Evolutionary conservation across 1,140 invertebrate species (phyloP), one percentile per base, ranked within the genome.

Genomic region (Danaus melanippus): DNA sequence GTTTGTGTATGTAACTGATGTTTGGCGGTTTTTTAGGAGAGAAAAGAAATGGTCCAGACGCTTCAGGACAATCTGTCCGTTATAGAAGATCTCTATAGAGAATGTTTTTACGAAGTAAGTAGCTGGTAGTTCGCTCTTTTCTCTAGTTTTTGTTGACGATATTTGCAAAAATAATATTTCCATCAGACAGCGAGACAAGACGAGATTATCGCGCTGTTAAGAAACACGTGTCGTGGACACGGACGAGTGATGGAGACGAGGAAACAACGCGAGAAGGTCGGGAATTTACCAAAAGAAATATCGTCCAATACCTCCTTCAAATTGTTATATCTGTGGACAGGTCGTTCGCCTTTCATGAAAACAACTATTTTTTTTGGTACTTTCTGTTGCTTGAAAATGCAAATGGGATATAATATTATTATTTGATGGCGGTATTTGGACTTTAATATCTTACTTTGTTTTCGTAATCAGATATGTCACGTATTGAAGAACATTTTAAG

Each of bases 51-150:
- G 9, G 69, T 82, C 17, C 58, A 51, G n/a, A 71, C 72, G 0
- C 52, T 83, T 32, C 66, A 67, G 43, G 71, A 74, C 53, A 79
- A 80, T 17, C 53, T 83, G 46, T 62, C 70, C 8, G 64, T 80
- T 9, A 76, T 84, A 11, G 72, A 81, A 42, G 75, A 83, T 0
- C 66, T 84, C 7, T 84, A 84, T 51, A 60, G 74, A 50, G 81
- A 84, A 32, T 77, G 78, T 42, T 84, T 84, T 46, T 84, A 81
- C 50, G 79, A 84, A 68, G 81, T 84, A 54, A 79, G 76, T 57
- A 52, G 40, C 2, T 10, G 8, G 4, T 15, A 42, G 42, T 10
- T 15, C 9, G 10, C 46, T 12, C n/a, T 41, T 12, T 8, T 40
- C 7, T 47, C 8, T 42, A 42, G 10, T 1, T n/a, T 50, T 49